Evolutionary conservation across 2,797 vertebrate species (phyloP), one percentile per base, ranked within the genome.

Genomic region (Gobio occitaniae): DNA sequence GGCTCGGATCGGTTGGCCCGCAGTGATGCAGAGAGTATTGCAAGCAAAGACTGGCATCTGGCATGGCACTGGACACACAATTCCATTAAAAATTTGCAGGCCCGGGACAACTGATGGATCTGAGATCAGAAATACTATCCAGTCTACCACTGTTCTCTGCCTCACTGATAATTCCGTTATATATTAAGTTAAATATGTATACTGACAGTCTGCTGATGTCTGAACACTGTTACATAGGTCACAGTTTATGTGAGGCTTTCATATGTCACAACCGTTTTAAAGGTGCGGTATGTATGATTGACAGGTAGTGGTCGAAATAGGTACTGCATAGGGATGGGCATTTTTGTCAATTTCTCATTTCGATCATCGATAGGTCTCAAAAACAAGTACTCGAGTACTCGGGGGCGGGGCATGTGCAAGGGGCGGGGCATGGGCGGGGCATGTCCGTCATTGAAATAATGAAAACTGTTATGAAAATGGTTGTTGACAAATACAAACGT

Each of bases 21-120:
- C 70, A 74, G 70, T 63, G 56, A 78, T 47, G 54, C 50, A 56
- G 50, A 56, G 74, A 44, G 75, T 16, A 78, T 61, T 44, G 75
- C 75, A 76, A 29, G 54, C 2, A 3, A 78, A 44, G 38, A 47
- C 21, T 78, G 56, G 56, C 56, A 47, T 78, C 56, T 44, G 38
- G 76, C n/a, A 63, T 44, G 56, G 38, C 56, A 78, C 38, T 47
- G 56, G 76, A 25, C 56, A 29, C 38, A 63, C 32, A 77, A 59
- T 16, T 47, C 56, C 38, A 47, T 63, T 1, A 61, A 16, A 59
- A 12, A 63, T 47, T 2, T 1, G 21, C 59, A 77, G 32, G 50
- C 36, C 36, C 50, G n/a, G 32, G 52, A 59, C 10, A 41, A 54
- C 0, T 36, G 9, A 54, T 41, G 36, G 36, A 5, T 21, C 36